Base-by-base conservation (phyloP, 2,797 vertebrate genomes). In the Microhierax caerulescens region DNA sequence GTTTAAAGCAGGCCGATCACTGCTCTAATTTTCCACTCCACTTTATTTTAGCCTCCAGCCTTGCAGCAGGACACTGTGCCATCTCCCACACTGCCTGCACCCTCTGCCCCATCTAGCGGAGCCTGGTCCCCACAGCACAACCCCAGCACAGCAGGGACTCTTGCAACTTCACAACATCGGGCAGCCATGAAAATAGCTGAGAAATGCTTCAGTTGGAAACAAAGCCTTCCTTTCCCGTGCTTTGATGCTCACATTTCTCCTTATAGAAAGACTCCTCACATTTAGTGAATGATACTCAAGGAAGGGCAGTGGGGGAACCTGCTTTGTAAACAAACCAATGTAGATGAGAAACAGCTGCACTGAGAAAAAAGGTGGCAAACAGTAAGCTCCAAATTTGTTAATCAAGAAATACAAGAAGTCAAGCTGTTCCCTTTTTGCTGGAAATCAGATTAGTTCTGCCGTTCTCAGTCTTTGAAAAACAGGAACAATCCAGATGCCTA, bases 41-140 rank as follows among this genome's bases (percentile, higher is more conserved):
- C 91, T 90, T 92, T 70, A 78, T 81, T 85, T 81, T 9, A 73
- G 48, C 74, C 65, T 53, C 45, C 36, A 86, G 64, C 27, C n/a
- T 21, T 16, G 34, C 0, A 74, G 88, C 34, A 7, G 5, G 8
- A 45, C 34, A 25, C 0, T 2, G 36, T 32, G 79, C 53, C 37
- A 39, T 2, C 37, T 73, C 69, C 27, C 2, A 36, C 88, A 60
- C n/a, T 32, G 32, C 41, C 72, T 37, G 69, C 19, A 63, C 14
- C 16, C 88, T 51, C 90, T 93, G 86, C 97, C 94, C 97, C 97
- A 96, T 86, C 97, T 97, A 97, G 97, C 77, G 97, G 96, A 41
- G 43, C 43, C 51, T 2, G 16, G 21, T 51, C 34, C 41, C 48
- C 76, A 36, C 22, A 53, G 2, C 36, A 9, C 21, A 43, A 43